Evolutionary conservation across 1,140 invertebrate species (phyloP).

Genomic region (Drosophila suzukii): DNA sequence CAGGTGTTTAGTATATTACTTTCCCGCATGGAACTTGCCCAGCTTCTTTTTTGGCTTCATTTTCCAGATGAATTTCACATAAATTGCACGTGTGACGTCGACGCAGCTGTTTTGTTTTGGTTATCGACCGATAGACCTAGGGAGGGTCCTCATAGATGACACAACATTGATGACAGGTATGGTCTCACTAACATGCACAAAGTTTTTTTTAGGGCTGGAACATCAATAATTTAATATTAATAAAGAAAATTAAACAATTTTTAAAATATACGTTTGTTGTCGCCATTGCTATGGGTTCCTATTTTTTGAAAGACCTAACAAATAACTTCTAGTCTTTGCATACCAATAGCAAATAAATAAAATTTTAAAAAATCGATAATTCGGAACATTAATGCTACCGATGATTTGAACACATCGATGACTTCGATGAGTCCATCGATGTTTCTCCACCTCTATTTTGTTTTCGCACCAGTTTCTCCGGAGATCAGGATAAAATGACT

Average conservation of each 20-base stretch:
- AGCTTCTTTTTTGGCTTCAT: slow-evolving; percentile 82
- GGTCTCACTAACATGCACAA: slow-evolving; percentile 28
- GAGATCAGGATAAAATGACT: slow-evolving; percentile 59
- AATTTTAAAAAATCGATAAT: no score
- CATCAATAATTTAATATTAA: no score
- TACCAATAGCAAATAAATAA: no score
- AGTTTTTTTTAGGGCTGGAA: slow-evolving; percentile 1
- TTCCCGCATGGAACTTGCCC: slow-evolving; percentile 39
- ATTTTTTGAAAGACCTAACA: no score
- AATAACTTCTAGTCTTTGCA: no score
- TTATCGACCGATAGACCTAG: slow-evolving; percentile 22
- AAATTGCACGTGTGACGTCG: slow-evolving; percentile 61
- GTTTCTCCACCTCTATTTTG: slow-evolving; percentile 2
- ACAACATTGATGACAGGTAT: background rate
- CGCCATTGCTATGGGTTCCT: no score
- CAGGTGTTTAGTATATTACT: no score
- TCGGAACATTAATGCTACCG: no score
- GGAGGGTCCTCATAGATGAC: slow-evolving; percentile 4
- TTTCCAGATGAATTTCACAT: slow-evolving; percentile 14
- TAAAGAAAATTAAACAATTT: no score
- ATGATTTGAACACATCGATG: no score
- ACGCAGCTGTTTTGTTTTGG: slow-evolving; percentile 29
- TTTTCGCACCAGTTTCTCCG: slow-evolving; percentile 40
- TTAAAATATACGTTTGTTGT: no score
- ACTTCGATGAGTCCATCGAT: no score